phyloP scores from a whole-genome alignment of 2,888 invertebrate genomes.

The Neria commutata region DNA sequence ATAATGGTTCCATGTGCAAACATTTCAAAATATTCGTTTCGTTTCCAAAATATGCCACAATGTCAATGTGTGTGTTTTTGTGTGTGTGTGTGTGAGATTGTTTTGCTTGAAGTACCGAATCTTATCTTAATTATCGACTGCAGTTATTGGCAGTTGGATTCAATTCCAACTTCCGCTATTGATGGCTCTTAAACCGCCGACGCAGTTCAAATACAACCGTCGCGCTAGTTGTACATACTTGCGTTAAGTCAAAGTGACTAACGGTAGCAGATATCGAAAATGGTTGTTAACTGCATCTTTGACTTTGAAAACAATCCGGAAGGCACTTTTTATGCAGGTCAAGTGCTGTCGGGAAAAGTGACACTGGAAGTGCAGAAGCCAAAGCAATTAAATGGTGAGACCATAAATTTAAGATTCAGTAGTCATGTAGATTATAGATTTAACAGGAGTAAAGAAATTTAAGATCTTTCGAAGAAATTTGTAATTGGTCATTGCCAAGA shows the following conservation, averaged over 20 bases:
- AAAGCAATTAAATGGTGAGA: constrained; percentile 40
- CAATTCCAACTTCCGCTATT: too few species aligned
- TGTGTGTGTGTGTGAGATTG: neutral
- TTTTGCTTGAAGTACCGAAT: neutral
- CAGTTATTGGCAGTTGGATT: neutral
- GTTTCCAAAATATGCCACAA: too few species aligned
- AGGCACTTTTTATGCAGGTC: constrained; percentile 54
- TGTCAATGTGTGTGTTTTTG: neutral
- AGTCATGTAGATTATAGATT: too few species aligned
- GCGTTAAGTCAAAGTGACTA: too few species aligned
- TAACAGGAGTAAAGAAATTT: neutral
- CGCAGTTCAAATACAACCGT: too few species aligned
- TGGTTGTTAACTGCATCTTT: constrained; percentile 50
- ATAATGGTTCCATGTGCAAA: too few species aligned
- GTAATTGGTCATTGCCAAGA: too few species aligned
- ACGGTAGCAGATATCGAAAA: constrained; percentile 23
- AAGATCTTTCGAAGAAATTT: too few species aligned
- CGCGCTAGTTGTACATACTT: too few species aligned
- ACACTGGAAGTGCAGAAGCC: constrained; percentile 39
- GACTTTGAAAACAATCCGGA: constrained; percentile 50
- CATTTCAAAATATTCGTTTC: too few species aligned
- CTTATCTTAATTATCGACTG: neutral
- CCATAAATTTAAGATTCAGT: too few species aligned
- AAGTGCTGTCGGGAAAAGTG: constrained; percentile 48
- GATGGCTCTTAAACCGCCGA: too few species aligned